These are phyloP conservation scores for Tragelaphus buxtoni DNA, from an alignment of 2,113 vertebrate species.

Conservation along the genomic window DNA sequence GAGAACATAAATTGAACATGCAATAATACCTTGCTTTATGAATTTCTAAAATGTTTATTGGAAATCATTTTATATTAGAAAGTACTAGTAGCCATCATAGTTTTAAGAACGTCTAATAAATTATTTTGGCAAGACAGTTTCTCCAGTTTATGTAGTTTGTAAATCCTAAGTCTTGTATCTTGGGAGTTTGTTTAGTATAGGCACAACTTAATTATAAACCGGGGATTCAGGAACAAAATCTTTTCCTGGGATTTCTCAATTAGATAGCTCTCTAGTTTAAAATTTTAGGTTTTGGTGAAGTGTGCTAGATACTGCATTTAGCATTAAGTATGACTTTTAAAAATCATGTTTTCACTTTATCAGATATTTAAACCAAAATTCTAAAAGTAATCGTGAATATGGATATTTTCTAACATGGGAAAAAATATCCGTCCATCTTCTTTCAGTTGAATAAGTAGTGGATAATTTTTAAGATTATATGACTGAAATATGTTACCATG, in stretches of 20 bases:
- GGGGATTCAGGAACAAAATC: background rate
- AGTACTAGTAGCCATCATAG: background rate
- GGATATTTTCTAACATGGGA: background rate
- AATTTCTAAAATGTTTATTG: slow-evolving; percentile 21
- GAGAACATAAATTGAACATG: background rate
- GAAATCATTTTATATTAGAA: slow-evolving; percentile 36
- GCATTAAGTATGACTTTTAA: background rate
- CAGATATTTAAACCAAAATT: slow-evolving; percentile 1
- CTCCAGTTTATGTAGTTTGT: background rate
- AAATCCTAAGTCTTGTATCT: background rate
- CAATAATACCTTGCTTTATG: background rate
- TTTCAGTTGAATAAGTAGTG: background rate
- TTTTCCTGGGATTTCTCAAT: background rate
- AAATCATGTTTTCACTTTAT: background rate
- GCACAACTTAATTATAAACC: background rate
- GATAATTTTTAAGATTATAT: background rate
- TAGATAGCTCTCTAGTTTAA: background rate
- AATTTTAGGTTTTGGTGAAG: slow-evolving; percentile 9
- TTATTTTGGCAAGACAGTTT: slow-evolving; percentile 26
- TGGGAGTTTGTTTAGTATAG: background rate
- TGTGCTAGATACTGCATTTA: background rate
- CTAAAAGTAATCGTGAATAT: slow-evolving; percentile 20
- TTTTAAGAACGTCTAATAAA: background rate
- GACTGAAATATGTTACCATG: slow-evolving; percentile 20
- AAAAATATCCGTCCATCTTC: background rate